phyloP scores from a whole-genome alignment of 2,888 invertebrate species.

The Hydropsyche betteni region DNA sequence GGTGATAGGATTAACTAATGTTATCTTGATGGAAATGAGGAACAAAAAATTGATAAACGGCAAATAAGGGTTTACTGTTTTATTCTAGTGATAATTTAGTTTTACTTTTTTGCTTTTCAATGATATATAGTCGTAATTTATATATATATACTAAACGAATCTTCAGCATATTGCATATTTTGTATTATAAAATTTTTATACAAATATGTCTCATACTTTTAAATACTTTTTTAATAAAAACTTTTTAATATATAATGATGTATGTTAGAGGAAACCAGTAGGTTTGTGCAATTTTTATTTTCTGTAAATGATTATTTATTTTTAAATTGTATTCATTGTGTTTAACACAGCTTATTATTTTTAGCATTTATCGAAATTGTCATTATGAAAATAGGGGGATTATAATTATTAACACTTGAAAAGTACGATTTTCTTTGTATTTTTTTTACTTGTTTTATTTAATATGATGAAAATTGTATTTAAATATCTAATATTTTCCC shows the following conservation, averaged over 20 bases:
- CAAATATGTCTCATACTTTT: not conserved
- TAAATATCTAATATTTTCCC: not conserved
- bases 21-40: no score
- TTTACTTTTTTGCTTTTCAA: conserved; percentile 5
- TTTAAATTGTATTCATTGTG: conserved; percentile 4
- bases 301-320: conserved; percentile 26
- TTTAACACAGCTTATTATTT: not conserved
- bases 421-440: conserved; percentile 5
- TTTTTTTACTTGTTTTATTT: conserved; percentile 1
- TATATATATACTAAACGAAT: not conserved
- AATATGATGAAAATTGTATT: no score
- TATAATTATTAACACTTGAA: not conserved
- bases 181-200: not conserved
- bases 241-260: no score
- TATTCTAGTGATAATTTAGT: conserved; percentile 9
- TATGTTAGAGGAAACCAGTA: not conserved
- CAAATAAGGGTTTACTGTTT: conserved; percentile 10
- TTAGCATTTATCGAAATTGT: conserved; percentile 12
- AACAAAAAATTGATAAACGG: no score
- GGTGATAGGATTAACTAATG: no score
- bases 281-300: conserved; percentile 10
- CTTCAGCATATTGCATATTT: not conserved
- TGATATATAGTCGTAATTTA: not conserved
- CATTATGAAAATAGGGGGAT: not conserved
- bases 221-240: not conserved